A percentile compares a stretch with the other conserved stretches of the same genome.
Conservation (phyloP, 2,888 invertebrate species). For the Sclerodermus sp. region DNA sequence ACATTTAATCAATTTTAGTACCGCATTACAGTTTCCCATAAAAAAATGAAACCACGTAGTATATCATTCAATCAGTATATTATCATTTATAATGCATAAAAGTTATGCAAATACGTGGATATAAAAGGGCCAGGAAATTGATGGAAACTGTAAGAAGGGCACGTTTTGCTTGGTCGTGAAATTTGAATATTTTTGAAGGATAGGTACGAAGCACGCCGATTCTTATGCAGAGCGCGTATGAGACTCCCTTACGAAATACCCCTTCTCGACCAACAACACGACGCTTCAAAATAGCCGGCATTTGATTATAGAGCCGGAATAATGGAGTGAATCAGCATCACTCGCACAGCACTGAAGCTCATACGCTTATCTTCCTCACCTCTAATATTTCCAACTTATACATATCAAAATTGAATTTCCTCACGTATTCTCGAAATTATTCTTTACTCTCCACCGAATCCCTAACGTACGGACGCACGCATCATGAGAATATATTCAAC, state of each 20-base stretch:
- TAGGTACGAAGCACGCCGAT: constrained; percentile 21
- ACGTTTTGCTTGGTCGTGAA: constrained; percentile 18
- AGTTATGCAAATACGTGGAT: constrained; percentile 12
- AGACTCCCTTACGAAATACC: constrained; percentile 27
- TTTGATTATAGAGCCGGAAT: constrained; percentile 34
- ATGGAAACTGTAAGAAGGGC: constrained; percentile 9
- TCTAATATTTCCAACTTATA: constrained; percentile 19
- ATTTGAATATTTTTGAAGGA: constrained; percentile 24
- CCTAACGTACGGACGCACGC: too few species aligned
- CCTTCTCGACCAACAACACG: constrained; percentile 8
- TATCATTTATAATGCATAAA: constrained; percentile 2
- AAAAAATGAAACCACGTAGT: not conserved
- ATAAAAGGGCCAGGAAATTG: constrained; percentile 6
- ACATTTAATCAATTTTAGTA: too few species aligned
- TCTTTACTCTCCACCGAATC: too few species aligned
- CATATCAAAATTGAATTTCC: constrained; percentile 14
- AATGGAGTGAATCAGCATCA: too few species aligned
- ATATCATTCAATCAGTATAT: not conserved
- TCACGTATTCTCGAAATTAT: constrained; percentile 3
- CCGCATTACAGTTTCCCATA: not conserved
- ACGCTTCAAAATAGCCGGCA: constrained; percentile 24
- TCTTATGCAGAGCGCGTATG: constrained; percentile 30
- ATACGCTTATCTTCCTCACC: constrained; percentile 13
- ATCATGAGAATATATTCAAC: too few species aligned
- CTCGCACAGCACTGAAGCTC: constrained; percentile 14